phyloP scores from a whole-genome alignment of 2,888 invertebrate species.

The Lathronympha strigana region DNA sequence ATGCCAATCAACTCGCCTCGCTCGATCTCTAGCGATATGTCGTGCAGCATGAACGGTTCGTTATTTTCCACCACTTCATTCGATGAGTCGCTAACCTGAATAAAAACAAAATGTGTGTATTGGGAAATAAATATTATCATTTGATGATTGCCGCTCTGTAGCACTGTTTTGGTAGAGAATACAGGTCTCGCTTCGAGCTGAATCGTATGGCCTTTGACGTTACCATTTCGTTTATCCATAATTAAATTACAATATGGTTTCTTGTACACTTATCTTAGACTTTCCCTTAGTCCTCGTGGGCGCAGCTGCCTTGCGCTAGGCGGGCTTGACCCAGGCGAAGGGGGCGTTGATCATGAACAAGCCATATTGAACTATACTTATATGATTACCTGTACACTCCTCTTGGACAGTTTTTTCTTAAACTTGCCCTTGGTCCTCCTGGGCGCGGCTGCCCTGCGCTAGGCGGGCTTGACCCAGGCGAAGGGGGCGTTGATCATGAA shows the following conservation, averaged over 20 bases:
- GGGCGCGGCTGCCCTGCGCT: conserved; percentile 58
- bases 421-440: conserved; percentile 80
- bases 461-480: conserved; percentile 80
- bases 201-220: too few species aligned
- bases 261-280: too few species aligned
- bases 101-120: too few species aligned
- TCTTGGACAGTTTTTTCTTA: conserved; percentile 66
- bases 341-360: not conserved
- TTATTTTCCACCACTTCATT: conserved; percentile 52
- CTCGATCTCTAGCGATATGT: conserved; percentile 68
- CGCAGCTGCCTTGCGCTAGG: not conserved
- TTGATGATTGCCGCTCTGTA: too few species aligned
- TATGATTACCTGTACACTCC: conserved; percentile 53
- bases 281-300: not conserved
- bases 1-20: conserved; percentile 93
- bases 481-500: conserved; percentile 86
- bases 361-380: not conserved
- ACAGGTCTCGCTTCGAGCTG: too few species aligned
- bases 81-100: conserved; percentile 67
- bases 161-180: too few species aligned
- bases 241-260: too few species aligned
- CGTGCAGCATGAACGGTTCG: conserved; percentile 66
- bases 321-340: too few species aligned
- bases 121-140: too few species aligned
- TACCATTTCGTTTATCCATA: too few species aligned